Base-by-base conservation (phyloP, 2,113 vertebrate species). In the Takifugu bimaculatus region DNA sequence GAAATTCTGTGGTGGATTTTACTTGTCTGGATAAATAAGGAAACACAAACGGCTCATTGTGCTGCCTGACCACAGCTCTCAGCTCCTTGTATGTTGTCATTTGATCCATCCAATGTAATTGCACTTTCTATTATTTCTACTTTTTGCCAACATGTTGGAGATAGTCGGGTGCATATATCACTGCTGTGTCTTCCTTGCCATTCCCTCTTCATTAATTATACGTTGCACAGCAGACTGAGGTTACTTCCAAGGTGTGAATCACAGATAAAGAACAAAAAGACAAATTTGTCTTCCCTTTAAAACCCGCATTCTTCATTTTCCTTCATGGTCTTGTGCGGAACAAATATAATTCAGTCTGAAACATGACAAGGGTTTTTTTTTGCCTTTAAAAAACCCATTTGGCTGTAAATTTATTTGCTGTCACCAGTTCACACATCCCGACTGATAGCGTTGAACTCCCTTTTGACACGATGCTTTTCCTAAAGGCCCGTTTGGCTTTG, bases 401-500 rank as follows among this genome's bases (percentile, higher is more conserved):
- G 42, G 39, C 78, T 50, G 15, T 45, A 60, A 5, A 42, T 44
- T 62, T 35, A 51, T 26, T 57, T 45, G 29, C 51, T 49, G 43
- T 63, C 54, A 52, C 10, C 26, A 49, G 57, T 58, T 51, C 42
- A 27, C 55, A 42, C 63, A 39, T 1, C 35, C 9, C 2, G 7
- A 54, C 61, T 63, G 57, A 57, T 68, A 55, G 49, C 20, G 20
- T 44, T 13, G 7, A 39, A 28, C 60, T 52, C 45, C 62, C 54
- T 68, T 54, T 47, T 63, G 60, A 20, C 47, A 42, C 15, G 65
- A 74, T 71, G 5, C 62, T 56, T 10, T 77, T 75, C 54, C 0
- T 49, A 42, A 76, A 35, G 2, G 9, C 52, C 20, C 65, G 20
- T 67, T 60, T 74, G 76, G 51, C 51, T 72, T 63, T 81, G 50